Evolutionary conservation across 1,140 invertebrate genomes (phyloP).

Genomic region (Dendrolimus kikuchii): DNA sequence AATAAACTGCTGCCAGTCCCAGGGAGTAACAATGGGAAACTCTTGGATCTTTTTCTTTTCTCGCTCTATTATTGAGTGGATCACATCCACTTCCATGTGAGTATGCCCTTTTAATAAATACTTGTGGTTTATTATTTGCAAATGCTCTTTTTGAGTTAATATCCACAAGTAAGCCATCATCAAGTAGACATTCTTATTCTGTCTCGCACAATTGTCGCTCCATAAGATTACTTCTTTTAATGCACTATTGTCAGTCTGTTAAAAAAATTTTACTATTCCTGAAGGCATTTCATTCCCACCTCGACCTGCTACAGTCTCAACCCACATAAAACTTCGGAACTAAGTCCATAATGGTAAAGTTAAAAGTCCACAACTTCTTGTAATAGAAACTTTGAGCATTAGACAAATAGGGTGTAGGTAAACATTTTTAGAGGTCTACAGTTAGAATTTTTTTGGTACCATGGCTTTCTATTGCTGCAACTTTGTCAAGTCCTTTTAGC

Average conservation of each 20-base stretch:
- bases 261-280: conserved; percentile 8
- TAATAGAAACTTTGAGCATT: conserved; percentile 9
- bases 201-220: conserved; percentile 3
- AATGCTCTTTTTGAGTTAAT: conserved; percentile 4
- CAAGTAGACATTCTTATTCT: conserved; percentile 5
- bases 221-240: conserved; percentile 6
- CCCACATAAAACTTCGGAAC: conserved; percentile 10
- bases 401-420: conserved; percentile 9
- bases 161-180: conserved; percentile 6
- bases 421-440: conserved; percentile 14
- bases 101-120: conserved; percentile 8
- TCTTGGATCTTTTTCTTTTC: conserved; percentile 10
- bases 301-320: conserved; percentile 10
- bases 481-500: conserved; percentile 10
- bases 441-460: conserved; percentile 13
- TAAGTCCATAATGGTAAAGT: conserved; percentile 11
- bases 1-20: conserved; percentile 14
- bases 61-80: conserved; percentile 10
- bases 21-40: conserved; percentile 11
- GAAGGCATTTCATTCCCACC: conserved; percentile 6
- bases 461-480: conserved; percentile 7
- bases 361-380: conserved; percentile 12
- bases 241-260: not conserved
- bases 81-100: conserved; percentile 10
- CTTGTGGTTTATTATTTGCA: conserved; percentile 9